A percentile compares a stretch with the other conserved stretches of the same genome.
phyloP scores from a whole-genome alignment of 2,888 invertebrate species.

The Anorthoa munda region DNA sequence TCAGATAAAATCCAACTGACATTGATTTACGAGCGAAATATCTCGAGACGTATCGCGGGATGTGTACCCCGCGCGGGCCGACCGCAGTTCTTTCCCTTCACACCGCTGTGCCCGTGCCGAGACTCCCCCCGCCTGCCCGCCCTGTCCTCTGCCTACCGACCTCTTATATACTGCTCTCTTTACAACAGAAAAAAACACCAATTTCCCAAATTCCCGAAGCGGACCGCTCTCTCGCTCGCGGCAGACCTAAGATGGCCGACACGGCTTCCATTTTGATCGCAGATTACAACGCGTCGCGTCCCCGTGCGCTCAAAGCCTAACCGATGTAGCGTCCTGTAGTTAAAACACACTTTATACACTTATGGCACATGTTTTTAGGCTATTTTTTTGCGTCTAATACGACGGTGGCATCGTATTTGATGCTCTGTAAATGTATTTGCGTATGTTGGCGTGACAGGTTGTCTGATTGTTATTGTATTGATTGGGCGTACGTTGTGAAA shows the following conservation, averaged over 20 bases:
- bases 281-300: constrained; percentile 87
- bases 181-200: constrained; percentile 90
- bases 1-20: constrained; percentile 29
- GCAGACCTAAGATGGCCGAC: constrained; percentile 90
- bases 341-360: constrained; percentile 81
- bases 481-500: constrained; percentile 78
- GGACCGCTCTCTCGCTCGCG: constrained; percentile 89
- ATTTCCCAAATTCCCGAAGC: constrained; percentile 90
- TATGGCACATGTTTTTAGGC: constrained; percentile 89
- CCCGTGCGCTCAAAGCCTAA: constrained; percentile 88
- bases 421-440: constrained; percentile 66
- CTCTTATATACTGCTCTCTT: constrained; percentile 91
- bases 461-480: constrained; percentile 82
- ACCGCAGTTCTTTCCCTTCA: constrained; percentile 89
- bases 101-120: constrained; percentile 89
- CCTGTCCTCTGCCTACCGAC: constrained; percentile 88
- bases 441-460: constrained; percentile 51
- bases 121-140: constrained; percentile 81
- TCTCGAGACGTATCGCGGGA: constrained; percentile 77
- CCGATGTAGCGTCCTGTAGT: constrained; percentile 81
- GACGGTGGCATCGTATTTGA: constrained; percentile 78
- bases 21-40: constrained; percentile 72
- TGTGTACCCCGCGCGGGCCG: constrained; percentile 67
- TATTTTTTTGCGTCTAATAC: constrained; percentile 87
- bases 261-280: constrained; percentile 90